Conservation (phyloP, 2,113 vertebrate genomes). For the Onychostoma macrolepis region DNA sequence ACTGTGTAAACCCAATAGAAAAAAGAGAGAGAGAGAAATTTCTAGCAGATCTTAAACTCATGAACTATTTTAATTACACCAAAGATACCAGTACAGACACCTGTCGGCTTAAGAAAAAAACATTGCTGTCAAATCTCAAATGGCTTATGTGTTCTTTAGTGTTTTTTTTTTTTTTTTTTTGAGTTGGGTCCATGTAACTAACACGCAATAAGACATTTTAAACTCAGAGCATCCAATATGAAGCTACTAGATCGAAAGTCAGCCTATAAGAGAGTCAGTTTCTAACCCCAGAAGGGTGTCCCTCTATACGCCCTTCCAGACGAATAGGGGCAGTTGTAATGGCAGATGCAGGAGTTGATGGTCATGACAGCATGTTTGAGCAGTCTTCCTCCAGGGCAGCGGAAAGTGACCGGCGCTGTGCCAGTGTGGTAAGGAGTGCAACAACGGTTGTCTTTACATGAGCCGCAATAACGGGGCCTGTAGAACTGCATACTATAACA, state of each 20-base stretch:
- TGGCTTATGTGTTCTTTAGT: not conserved
- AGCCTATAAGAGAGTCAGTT: not conserved
- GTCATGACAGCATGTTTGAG: constrained; percentile 71
- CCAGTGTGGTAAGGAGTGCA: constrained; percentile 71
- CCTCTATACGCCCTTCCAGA: constrained; percentile 54
- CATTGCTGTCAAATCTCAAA: not conserved
- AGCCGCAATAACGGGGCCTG: constrained; percentile 73
- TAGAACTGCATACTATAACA: constrained; percentile 69
- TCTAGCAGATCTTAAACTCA: not conserved
- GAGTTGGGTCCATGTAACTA: not conserved
- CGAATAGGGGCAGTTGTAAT: constrained; percentile 71
- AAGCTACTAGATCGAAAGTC: not conserved
- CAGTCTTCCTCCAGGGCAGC: constrained; percentile 64
- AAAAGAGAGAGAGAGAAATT: not conserved
- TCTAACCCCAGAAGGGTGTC: constrained; percentile 24
- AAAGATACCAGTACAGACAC: not conserved
- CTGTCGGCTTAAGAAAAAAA: not conserved
- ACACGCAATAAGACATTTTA: not conserved
- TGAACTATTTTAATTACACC: not conserved
- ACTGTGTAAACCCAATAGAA: constrained; percentile 2
- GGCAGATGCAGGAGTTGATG: constrained; percentile 78
- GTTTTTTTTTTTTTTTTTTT: not conserved
- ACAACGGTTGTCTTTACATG: constrained; percentile 73
- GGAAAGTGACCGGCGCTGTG: constrained; percentile 71
- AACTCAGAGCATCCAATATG: not conserved